Percentiles rank a stretch among this genome's conserved stretches.
Evolutionary conservation across 2,797 vertebrate species (phyloP).

Genomic region (Anguilla obscura): DNA sequence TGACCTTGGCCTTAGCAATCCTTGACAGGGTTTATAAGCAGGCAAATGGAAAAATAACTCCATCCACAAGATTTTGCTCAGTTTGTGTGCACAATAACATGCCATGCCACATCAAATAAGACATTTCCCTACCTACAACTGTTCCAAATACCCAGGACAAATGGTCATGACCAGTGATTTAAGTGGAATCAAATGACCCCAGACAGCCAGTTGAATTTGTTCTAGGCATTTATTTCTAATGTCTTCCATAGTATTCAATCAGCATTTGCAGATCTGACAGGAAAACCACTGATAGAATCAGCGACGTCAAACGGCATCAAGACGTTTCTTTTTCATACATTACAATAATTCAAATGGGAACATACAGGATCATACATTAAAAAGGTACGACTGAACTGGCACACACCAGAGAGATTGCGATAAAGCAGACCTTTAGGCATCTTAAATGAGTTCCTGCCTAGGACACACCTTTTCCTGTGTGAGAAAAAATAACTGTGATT

Average conservation of each 20-base stretch:
- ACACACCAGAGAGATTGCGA: slow-evolving; percentile 48
- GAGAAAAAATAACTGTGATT: slow-evolving; percentile 40
- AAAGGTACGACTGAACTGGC: slow-evolving; percentile 49
- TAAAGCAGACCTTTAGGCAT: slow-evolving; percentile 67
- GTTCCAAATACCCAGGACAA: background rate
- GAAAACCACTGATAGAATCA: slow-evolving; percentile 74
- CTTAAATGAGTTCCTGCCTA: slow-evolving; percentile 66
- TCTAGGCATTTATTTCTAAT: slow-evolving; percentile 73
- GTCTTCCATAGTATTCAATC: slow-evolving; percentile 67
- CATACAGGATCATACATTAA: slow-evolving; percentile 75
- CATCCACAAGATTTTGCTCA: background rate
- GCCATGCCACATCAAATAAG: background rate
- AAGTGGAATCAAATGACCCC: slow-evolving; percentile 31
- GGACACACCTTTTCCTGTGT: slow-evolving; percentile 68
- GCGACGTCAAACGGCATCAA: slow-evolving; percentile 67
- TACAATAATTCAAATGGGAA: slow-evolving; percentile 81
- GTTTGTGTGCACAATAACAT: background rate
- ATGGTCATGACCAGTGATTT: slow-evolving; percentile 12
- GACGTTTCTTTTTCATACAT: slow-evolving; percentile 72
- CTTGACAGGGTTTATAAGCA: background rate
- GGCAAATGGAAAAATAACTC: background rate
- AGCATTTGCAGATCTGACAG: slow-evolving; percentile 68
- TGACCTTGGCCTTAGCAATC: background rate
- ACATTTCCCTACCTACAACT: background rate
- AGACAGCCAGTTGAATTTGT: slow-evolving; percentile 38